Conservation (phyloP, 2,797 vertebrate species). For the Miichthys miiuy region DNA sequence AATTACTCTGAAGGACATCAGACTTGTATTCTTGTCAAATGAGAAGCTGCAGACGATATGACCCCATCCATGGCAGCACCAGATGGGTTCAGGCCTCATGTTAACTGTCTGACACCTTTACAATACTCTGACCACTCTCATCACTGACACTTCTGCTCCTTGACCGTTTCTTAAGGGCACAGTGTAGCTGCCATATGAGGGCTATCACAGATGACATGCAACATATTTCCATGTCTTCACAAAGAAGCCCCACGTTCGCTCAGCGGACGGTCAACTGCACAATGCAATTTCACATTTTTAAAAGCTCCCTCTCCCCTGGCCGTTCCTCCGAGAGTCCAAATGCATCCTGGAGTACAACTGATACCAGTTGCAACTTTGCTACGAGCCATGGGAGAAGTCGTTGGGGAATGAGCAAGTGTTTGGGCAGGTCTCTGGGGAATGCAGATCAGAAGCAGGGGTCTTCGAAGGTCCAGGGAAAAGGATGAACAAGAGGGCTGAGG, state of each 20-base stretch:
- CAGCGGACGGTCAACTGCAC: not conserved
- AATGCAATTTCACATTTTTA: slow-evolving; percentile 15
- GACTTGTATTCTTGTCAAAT: slow-evolving; percentile 33
- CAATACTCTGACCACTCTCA: slow-evolving; percentile 18
- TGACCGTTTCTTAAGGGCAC: slow-evolving; percentile 2
- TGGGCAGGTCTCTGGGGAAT: slow-evolving; percentile 22
- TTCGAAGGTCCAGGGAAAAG: not conserved
- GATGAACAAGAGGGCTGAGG: slow-evolving; percentile 9
- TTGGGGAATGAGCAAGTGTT: slow-evolving; percentile 45
- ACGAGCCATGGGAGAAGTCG: slow-evolving; percentile 8
- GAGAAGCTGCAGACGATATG: slow-evolving; percentile 29
- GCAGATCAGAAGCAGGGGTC: slow-evolving; percentile 43
- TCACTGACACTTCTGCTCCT: slow-evolving; percentile 31
- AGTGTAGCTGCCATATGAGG: slow-evolving; percentile 4
- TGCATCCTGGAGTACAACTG: slow-evolving; percentile 32
- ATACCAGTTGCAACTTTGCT: slow-evolving; percentile 4
- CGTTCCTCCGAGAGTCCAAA: slow-evolving; percentile 25
- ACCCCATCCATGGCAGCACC: slow-evolving; percentile 21
- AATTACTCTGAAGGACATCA: slow-evolving; percentile 47
- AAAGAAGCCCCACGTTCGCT: not conserved
- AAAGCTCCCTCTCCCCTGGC: not conserved
- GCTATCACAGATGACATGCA: slow-evolving; percentile 15
- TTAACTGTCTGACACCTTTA: slow-evolving; percentile 46
- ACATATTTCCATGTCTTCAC: slow-evolving; percentile 24
- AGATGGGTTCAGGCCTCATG: slow-evolving; percentile 30